These are phyloP conservation scores for Dunckerocampus dactyliophorus DNA, from an alignment of 2,113 vertebrate species.

Conservation along the genomic window DNA sequence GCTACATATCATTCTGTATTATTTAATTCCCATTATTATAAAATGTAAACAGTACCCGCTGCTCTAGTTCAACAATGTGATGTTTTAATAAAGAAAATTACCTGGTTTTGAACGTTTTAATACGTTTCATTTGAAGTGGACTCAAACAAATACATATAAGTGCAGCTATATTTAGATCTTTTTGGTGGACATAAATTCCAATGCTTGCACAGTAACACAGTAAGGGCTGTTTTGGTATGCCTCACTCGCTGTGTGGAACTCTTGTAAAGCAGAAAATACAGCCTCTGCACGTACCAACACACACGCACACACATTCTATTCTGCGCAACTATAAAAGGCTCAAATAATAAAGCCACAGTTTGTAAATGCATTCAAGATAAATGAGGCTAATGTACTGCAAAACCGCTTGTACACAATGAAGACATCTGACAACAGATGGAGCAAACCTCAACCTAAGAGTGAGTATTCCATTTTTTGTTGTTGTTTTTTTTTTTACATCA, in stretches of 20 bases:
- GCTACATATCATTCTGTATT: no score
- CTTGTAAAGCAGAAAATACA: conserved; percentile 23
- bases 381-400: conserved; percentile 73
- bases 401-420: conserved; percentile 72
- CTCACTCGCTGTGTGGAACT: background rate
- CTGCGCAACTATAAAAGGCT: conserved; percentile 38
- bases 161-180: no score
- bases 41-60: no score
- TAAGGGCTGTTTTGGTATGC: background rate
- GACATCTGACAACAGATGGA: conserved; percentile 71
- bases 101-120: no score
- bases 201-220: no score
- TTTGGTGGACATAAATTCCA: no score
- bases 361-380: conserved; percentile 68
- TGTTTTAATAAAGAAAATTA: no score
- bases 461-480: conserved; percentile 67
- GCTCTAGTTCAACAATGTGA: no score
- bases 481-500: conserved; percentile 12
- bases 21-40: no score
- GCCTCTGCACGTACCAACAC: background rate
- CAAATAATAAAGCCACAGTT: conserved; percentile 69
- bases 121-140: no score
- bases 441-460: conserved; percentile 68
- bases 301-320: conserved; percentile 9
- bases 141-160: no score